phyloP scores from a whole-genome alignment of 2,888 invertebrate genomes.

The Euplexia lucipara region DNA sequence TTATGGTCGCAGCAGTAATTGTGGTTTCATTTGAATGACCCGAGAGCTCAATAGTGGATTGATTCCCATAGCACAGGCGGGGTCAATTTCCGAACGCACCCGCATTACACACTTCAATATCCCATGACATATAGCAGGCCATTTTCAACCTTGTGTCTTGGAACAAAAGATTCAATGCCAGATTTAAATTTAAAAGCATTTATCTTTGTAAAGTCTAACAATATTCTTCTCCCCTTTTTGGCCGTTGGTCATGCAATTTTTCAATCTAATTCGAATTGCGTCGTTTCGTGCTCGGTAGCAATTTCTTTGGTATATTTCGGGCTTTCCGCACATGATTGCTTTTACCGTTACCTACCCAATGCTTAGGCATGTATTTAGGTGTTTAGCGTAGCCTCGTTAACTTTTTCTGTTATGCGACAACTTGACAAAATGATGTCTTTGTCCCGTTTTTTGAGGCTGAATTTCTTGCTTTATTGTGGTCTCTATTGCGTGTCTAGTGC shows the following conservation, averaged over 20 bases:
- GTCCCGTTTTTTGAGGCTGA: conserved; percentile 1
- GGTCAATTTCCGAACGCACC: conserved; percentile 80
- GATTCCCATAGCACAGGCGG: conserved; percentile 68
- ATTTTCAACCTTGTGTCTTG: conserved; percentile 66
- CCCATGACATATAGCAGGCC: conserved; percentile 43
- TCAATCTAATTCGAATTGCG: conserved; percentile 81
- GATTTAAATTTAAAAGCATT: conserved; percentile 53
- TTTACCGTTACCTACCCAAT: conserved; percentile 58
- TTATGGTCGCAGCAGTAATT: conserved; percentile 39
- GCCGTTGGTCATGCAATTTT: conserved; percentile 84
- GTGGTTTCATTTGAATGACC: conserved; percentile 59
- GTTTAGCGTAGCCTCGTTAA: conserved; percentile 40
- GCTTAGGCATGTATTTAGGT: conserved; percentile 20
- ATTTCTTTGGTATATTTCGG: conserved; percentile 64
- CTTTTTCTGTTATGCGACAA: conserved; percentile 45
- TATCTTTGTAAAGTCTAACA: conserved; percentile 61
- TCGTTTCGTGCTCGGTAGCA: conserved; percentile 65
- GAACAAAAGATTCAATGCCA: conserved; percentile 65
- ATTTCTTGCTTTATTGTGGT: conserved; percentile 22
- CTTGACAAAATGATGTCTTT: conserved; percentile 19
- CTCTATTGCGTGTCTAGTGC: conserved; percentile 7
- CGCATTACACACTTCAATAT: conserved; percentile 72
- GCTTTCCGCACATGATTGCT: conserved; percentile 38
- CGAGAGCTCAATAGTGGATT: conserved; percentile 58
- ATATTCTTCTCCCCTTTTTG: conserved; percentile 62